Evolutionary conservation across 2,113 vertebrate genomes (phyloP), one percentile per base, ranked within the genome.

Genomic region (Tonatia bakeri): DNA sequence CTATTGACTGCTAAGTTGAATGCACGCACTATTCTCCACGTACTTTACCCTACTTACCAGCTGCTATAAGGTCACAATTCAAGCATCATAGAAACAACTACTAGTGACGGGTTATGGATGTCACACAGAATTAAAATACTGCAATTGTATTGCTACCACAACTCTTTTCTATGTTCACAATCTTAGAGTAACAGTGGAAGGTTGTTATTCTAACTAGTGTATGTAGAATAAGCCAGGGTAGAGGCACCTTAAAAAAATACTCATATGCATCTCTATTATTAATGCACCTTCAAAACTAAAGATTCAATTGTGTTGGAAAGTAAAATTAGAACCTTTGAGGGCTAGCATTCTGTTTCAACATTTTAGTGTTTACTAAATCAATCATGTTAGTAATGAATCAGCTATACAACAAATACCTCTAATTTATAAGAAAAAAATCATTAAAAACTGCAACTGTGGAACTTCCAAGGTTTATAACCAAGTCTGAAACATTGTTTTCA

Each of bases 401-500:
- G 70, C 67, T 56, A 67, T 54, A 24, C 80, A 36, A 56, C 36
- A 92, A 81, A 24, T 33, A 47, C 72, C 15, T 87, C 56, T 9
- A 4, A 40, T 43, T 56, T 43, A 69, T 90, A 5, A 67, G 54
- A 38, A 14, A 17, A 22, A 22, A 9, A 86, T 85, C 76, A 82
- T 69, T 88, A 45, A 64, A 77, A 87, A 84, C 5, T 31, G 5
- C 59, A 95, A n/a, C 69, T 79, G 65, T 89, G 54, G 89, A 80
- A 38, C 76, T 65, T 75, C 81, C 43, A 54, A 80, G 26, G 75
- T n/a, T 43, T 69, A 24, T 82, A 72, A 87, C 20, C 89, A 89
- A 89, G 56, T 87, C 33, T 70, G 88, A 87, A 93, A 64, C 72
- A 38, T 16, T 38, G 28, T 52, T 97, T 93, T 90, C 24, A 86